These are phyloP conservation scores for Vombatus ursinus DNA, from an alignment of 2,113 vertebrate genomes.

Conservation along the genomic window DNA sequence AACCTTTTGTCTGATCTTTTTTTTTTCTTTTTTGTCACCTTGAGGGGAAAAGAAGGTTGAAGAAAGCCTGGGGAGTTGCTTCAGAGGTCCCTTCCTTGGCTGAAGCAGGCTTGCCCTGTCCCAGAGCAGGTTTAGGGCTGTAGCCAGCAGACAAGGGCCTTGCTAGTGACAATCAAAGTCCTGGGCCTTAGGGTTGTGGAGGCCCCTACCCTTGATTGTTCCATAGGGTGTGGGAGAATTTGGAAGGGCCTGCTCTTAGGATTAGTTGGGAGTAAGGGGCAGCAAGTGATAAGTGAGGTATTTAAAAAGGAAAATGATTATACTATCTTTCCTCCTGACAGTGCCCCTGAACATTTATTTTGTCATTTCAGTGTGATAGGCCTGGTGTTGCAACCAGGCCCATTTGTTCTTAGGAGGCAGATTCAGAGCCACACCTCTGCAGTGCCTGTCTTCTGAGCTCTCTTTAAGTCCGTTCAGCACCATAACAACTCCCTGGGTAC, in stretches of 20 bases:
- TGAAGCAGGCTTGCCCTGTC: background rate
- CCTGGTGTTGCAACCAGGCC: background rate
- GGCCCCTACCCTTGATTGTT: background rate
- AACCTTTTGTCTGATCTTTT: background rate
- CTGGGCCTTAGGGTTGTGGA: constrained; percentile 22
- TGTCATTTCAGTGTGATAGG: background rate
- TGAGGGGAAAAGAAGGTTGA: background rate
- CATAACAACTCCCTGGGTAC: constrained; percentile 62
- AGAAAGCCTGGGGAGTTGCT: background rate
- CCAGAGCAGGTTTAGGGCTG: background rate
- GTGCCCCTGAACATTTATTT: background rate
- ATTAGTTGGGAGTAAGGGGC: background rate
- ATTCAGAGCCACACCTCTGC: constrained; percentile 14
- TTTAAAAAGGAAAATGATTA: background rate
- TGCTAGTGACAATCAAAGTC: background rate
- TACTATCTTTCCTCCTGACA: background rate
- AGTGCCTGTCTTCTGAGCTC: constrained; percentile 13
- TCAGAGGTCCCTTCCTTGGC: background rate
- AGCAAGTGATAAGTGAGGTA: background rate
- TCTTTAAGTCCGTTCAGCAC: constrained; percentile 50
- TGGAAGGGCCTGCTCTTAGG: background rate
- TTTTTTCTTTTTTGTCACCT: background rate
- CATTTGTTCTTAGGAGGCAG: background rate
- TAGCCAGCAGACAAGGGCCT: background rate
- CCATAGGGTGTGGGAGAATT: background rate